Evolutionary conservation across 2,113 vertebrate genomes (phyloP), one percentile per base, ranked within the genome.

Genomic region (Percina caprodes): DNA sequence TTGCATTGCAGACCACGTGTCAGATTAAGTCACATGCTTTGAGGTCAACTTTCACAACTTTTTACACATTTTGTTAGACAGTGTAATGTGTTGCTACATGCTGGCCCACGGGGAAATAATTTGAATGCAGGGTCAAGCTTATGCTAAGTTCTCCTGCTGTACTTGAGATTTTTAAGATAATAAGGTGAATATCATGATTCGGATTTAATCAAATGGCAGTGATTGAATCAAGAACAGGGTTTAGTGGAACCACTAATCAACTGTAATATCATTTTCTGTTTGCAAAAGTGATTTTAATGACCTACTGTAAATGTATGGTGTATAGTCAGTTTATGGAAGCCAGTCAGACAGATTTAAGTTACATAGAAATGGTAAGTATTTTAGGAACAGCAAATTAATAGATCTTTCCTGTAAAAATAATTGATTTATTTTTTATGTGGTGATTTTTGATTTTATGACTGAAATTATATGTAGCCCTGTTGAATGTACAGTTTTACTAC

Each of bases 21-120:
- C 82, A 81, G 86, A 83, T 92, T 87, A 90, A 93, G 85, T 88
- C 90, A 92, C 92, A 73, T 71, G 79, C 82, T 88, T 80, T 84
- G 67, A 84, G 83, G 82, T 88, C 78, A 85, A 76, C 85, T 86
- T 85, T 84, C 62, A 52, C 66, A 84, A 87, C 68, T 80, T 79
- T 85, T 86, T 35, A 69, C 86, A 89, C 67, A 55, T 89, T 90
- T 75, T 60, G 11, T 52, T 46, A 75, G 54, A 62, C 67, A 18
- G 71, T 65, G 54, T 65, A 60, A 69, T 45, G 69, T 75, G 46
- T 66, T 69, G 65, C 62, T 77, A 21, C 60, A 48, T 15, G 18
- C 23, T 61, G 58, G 15, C 51, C 54, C 58, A 12, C 55, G 30
- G 21, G 48, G 23, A 61, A 68, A 69, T 55, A 8, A 48, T 46